These are phyloP conservation scores for Escarpia spicata DNA, from an alignment of 2,888 invertebrate genomes.

Conservation along the genomic window DNA sequence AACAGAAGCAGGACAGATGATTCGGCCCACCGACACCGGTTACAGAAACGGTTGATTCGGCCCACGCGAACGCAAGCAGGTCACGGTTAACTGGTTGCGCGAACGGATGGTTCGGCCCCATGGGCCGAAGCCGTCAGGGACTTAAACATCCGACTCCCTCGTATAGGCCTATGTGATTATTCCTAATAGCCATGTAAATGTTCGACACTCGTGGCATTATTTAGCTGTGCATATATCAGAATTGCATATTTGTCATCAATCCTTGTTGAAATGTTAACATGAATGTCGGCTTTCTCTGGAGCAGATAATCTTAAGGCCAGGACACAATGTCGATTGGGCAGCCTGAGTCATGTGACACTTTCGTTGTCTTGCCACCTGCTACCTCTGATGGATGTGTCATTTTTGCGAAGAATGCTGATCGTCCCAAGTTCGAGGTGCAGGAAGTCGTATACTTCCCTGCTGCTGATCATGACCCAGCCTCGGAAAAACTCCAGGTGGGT, in stretches of 20 bases:
- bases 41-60: no score
- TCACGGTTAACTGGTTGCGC: no score
- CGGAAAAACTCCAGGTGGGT: constrained; percentile 68
- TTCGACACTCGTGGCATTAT: no score
- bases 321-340: constrained; percentile 6
- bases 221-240: no score
- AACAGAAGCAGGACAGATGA: no score
- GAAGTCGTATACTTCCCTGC: constrained; percentile 70
- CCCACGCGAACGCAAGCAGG: no score
- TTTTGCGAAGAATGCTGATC: constrained; percentile 81
- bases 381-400: constrained; percentile 68
- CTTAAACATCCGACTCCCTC: no score
- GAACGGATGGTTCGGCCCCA: no score
- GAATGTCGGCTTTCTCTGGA: not conserved
- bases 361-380: constrained; percentile 74
- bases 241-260: not conserved
- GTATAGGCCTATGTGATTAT: no score
- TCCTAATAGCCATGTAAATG: no score
- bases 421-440: constrained; percentile 77
- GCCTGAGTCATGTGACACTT: constrained; percentile 72
- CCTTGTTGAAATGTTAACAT: not conserved
- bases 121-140: no score
- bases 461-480: constrained; percentile 62
- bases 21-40: no score
- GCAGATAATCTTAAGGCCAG: not conserved